Conservation (phyloP, 2,888 invertebrate species). For the Embidobia sp. region DNA sequence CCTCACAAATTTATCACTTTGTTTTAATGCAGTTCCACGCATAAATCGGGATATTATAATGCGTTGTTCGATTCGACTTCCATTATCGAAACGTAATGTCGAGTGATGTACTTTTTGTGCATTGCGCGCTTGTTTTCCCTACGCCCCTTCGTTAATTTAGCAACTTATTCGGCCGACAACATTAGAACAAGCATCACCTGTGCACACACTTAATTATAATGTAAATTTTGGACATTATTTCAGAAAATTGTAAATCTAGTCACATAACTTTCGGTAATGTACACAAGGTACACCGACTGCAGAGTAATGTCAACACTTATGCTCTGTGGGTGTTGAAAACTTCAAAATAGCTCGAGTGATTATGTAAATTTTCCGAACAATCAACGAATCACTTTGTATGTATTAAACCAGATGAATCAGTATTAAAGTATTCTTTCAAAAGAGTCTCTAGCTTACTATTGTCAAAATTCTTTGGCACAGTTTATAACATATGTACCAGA, state of each 20-base stretch:
- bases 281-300: constrained; percentile 12
- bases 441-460: no score
- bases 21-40: constrained; percentile 35
- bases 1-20: constrained; percentile 24
- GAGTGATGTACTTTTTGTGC: constrained; percentile 8
- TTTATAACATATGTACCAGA: no score
- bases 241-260: constrained; percentile 45
- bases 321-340: constrained; percentile 21
- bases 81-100: constrained; percentile 33
- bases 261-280: constrained; percentile 40
- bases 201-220: constrained; percentile 35
- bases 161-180: constrained; percentile 1
- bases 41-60: constrained; percentile 15
- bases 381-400: no score
- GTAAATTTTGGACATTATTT: constrained; percentile 40
- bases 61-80: constrained; percentile 23
- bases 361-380: constrained; percentile 31
- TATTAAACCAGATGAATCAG: no score
- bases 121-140: background rate
- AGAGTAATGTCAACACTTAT: constrained; percentile 49
- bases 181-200: constrained; percentile 22
- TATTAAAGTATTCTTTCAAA: no score
- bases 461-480: no score
- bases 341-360: constrained; percentile 16
- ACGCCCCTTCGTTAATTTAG: background rate